Conservation (phyloP, 1,140 invertebrate species). For the Oryzaephilus surinamensis region DNA sequence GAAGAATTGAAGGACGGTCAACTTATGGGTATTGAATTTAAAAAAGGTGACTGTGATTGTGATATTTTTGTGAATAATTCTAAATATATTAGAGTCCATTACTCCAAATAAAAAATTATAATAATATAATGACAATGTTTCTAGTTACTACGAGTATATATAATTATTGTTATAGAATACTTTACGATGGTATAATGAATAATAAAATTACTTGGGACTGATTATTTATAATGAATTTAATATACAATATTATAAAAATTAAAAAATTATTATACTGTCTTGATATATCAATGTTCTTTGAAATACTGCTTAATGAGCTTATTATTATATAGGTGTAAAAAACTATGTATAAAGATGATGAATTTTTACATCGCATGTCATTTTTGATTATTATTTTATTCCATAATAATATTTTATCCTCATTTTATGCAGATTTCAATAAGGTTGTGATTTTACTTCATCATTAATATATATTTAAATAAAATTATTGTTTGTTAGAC, state of each 20-base stretch:
- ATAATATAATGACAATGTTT: constrained; percentile 8
- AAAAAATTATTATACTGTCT: constrained; percentile 16
- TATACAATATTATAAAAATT: constrained; percentile 4
- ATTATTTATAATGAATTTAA: constrained; percentile 22
- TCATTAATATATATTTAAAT: constrained; percentile 5
- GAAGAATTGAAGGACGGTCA: constrained; percentile 11
- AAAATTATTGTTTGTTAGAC: constrained; percentile 8
- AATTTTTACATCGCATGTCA: not conserved
- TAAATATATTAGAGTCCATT: not conserved
- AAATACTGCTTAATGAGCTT: constrained; percentile 21
- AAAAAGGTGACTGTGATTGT: constrained; percentile 19
- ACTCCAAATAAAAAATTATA: constrained; percentile 17
- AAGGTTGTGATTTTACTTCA: constrained; percentile 12
- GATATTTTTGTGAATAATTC: constrained; percentile 23
- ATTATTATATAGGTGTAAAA: constrained; percentile 20
- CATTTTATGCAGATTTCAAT: constrained; percentile 8
- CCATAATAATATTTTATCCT: constrained; percentile 2
- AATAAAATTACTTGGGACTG: constrained; percentile 19
- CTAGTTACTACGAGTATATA: constrained; percentile 16
- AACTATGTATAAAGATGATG: constrained; percentile 9
- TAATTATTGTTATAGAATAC: constrained; percentile 16
- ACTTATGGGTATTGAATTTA: constrained; percentile 9
- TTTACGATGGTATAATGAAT: constrained; percentile 5
- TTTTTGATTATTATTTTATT: constrained; percentile 5
- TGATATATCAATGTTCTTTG: constrained; percentile 24